Base-by-base conservation (phyloP, 2,888 invertebrate genomes). In the Endomychus coccineus region DNA sequence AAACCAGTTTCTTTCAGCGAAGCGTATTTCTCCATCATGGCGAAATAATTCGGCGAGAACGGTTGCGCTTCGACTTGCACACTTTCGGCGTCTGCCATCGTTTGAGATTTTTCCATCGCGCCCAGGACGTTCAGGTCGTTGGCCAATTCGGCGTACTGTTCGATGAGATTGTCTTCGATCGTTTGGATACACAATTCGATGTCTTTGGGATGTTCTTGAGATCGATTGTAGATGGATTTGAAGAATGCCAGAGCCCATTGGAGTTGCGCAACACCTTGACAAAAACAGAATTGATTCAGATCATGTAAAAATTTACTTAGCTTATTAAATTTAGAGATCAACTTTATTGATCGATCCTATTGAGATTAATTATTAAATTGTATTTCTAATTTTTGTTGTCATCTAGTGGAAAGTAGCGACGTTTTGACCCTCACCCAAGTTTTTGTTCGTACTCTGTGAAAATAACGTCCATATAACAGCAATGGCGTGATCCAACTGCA, bases 391-490 rank as follows among this genome's bases (percentile, higher is more conserved):
- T n/a, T n/a, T n/a, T n/a, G n/a, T n/a, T n/a, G n/a, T n/a, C n/a
- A n/a, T n/a, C n/a, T n/a, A n/a, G n/a, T n/a, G n/a, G n/a, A n/a
- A n/a, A n/a, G n/a, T n/a, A n/a, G n/a, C n/a, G n/a, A n/a, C n/a
- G n/a, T n/a, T n/a, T n/a, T n/a, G n/a, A n/a, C n/a, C n/a, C 9
- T 14, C 10, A 37, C 36, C 43, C 15, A 43, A 22, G 16, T 12
- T 27, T 23, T 47, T 45, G 6, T 49, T 44, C 34, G 50, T 45
- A 11, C 56, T 46, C 6, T 42, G 45, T 13, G 58, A 58, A 48
- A 66, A 68, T 16, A 68, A 42, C 39, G 55, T 53, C 68, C 67
- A 69, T 31, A 68, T 52, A 2, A 68, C 67, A 1, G 67, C 64
- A 11, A 69, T 55, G 1, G 64, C 52, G 40, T 69, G 68, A 44